These are phyloP conservation scores for Cebidichthys violaceus DNA, from an alignment of 2,113 vertebrate genomes.

Conservation along the genomic window DNA sequence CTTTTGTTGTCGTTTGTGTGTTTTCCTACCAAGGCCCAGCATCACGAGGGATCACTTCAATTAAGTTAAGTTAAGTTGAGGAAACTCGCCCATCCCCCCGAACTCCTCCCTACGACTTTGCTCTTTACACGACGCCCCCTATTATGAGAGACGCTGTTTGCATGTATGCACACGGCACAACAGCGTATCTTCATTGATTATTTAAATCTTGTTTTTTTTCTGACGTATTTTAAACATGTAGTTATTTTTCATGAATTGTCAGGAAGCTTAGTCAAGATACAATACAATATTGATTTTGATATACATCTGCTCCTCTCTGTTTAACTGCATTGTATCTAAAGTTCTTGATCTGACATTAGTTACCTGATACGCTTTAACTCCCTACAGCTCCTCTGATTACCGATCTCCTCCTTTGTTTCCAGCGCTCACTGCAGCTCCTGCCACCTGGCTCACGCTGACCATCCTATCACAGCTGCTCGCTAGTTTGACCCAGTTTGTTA, in stretches of 20 bases:
- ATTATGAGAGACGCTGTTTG: no score
- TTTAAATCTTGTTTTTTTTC: not conserved
- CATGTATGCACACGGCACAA: no score
- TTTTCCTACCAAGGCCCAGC: no score
- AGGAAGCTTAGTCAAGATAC: not conserved
- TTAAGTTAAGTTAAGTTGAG: no score
- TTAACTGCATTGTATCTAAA: not conserved
- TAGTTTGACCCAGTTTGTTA: not conserved
- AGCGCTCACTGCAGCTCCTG: not conserved
- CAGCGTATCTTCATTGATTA: no score
- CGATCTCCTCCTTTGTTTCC: conserved; percentile 7
- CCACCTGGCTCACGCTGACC: not conserved
- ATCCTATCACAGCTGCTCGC: not conserved
- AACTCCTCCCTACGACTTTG: no score
- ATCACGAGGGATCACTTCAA: no score
- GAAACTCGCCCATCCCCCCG: no score
- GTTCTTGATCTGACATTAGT: not conserved
- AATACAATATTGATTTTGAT: not conserved
- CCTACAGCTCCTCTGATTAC: conserved; percentile 42
- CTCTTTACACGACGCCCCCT: no score
- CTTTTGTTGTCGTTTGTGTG: no score
- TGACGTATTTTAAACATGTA: no score
- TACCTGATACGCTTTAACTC: conserved; percentile 19
- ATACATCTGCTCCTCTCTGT: not conserved
- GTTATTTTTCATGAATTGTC: not conserved